Evolutionary conservation across 2,797 vertebrate species (phyloP).

Genomic region (Perodicticus potto): DNA sequence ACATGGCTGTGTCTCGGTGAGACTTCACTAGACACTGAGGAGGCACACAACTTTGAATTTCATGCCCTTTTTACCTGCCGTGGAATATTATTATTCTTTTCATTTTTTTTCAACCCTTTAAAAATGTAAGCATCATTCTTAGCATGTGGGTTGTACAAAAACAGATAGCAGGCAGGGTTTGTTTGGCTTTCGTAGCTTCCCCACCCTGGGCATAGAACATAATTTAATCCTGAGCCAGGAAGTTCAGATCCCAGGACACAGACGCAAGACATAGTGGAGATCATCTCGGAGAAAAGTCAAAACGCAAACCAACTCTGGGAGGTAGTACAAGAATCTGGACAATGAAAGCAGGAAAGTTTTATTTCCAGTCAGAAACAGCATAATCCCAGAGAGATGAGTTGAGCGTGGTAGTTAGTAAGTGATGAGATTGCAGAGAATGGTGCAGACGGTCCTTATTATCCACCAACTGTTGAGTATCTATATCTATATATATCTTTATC

Average conservation of each 20-base stretch:
- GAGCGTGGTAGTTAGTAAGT: not conserved
- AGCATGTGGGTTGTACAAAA: not conserved
- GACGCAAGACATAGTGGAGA: not conserved
- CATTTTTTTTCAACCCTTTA: not conserved
- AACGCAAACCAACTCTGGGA: not conserved
- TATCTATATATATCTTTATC: not conserved
- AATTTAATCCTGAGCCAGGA: constrained; percentile 3
- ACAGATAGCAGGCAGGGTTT: constrained; percentile 10
- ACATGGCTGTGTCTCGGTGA: not conserved
- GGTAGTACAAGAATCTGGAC: not conserved
- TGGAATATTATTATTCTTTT: not conserved
- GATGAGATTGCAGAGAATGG: no score
- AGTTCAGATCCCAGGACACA: not conserved
- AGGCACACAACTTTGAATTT: constrained; percentile 6
- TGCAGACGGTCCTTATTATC: not conserved
- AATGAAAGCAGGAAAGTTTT: not conserved
- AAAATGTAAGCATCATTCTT: constrained; percentile 24
- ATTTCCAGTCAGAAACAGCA: not conserved
- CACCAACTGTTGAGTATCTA: not conserved
- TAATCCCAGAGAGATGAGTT: not conserved
- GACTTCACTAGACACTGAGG: not conserved
- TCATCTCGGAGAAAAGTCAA: not conserved
- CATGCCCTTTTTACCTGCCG: not conserved
- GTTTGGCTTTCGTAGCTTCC: not conserved
- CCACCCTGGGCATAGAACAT: not conserved